Base-by-base conservation (phyloP, 92 coral and sea anemone species). In the Actinernus sp. region DNA sequence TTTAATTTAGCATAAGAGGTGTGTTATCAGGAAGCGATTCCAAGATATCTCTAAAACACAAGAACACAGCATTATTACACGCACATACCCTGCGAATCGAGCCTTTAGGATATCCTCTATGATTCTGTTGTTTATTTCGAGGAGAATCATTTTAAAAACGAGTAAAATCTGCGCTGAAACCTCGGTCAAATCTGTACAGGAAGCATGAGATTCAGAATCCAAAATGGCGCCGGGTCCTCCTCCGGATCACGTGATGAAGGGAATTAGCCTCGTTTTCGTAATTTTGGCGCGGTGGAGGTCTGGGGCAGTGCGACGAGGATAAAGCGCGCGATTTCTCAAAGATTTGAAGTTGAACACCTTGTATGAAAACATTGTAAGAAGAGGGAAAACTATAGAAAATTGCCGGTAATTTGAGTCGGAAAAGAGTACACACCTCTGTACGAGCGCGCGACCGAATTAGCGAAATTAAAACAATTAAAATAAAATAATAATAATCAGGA, bases 51-150 rank as follows among this genome's bases (percentile, higher is more conserved):
- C n/a, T n/a, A n/a, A n/a, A n/a, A n/a, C n/a, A n/a, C n/a, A n/a
- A n/a, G n/a, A n/a, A n/a, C n/a, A n/a, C n/a, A n/a, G n/a, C n/a
- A n/a, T n/a, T n/a, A n/a, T n/a, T n/a, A n/a, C n/a, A n/a, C 13
- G 2, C 47, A 16, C 97, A 77, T 81, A 94, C 98, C 92, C 91
- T 27, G 88, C 63, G 47, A 94, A 91, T 47, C 81, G 86, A 26
- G 97, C 85, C 48, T 73, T 83, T 38, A 94, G 65, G 37, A 76
- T 61, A 29, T 94, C 98, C 45, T 91, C 97, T 51, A 94, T 61
- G 44, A 94, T 84, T 49, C 90, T 85, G 86, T 94, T 94, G 61
- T 76, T 84, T 56, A 94, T 71, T 74, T 94, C 98, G 55, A 94
- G 57, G 31, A 94, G 85, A 87, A 94, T 94, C 98, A 94, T 94